Percentiles rank a stretch among this genome's conserved stretches.
phyloP scores from a whole-genome alignment of 1,140 invertebrate genomes.

The Trypoxylus dichotomus region DNA sequence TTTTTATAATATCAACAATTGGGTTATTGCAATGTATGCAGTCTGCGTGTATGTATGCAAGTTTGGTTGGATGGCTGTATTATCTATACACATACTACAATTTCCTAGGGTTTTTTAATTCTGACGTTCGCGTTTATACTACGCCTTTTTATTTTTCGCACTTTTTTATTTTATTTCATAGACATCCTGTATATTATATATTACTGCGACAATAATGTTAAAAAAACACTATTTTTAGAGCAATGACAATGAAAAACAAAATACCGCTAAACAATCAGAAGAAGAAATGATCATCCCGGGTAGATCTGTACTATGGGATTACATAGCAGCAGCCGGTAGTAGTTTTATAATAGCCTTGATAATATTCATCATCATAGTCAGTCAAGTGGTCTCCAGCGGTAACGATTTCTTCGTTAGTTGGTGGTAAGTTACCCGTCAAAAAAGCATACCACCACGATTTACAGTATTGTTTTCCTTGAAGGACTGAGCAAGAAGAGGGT shows the following conservation, averaged over 20 bases:
- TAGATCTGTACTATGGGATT: neutral
- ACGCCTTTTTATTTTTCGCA: too few relatives aligned
- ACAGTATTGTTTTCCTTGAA: neutral
- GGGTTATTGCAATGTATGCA: too few relatives aligned
- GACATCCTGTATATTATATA: too few relatives aligned
- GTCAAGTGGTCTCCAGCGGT: conserved; percentile 68
- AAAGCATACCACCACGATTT: neutral
- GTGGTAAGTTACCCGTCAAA: conserved; percentile 57
- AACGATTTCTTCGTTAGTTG: conserved; percentile 79
- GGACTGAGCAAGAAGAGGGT: conserved; percentile 26
- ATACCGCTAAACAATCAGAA: neutral
- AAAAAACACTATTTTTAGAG: neutral
- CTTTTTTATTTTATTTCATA: too few relatives aligned
- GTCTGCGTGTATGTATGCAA: too few relatives aligned
- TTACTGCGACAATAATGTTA: too few relatives aligned
- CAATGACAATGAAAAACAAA: neutral
- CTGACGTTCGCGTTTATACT: too few relatives aligned
- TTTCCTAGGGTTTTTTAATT: too few relatives aligned
- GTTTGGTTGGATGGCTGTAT: too few relatives aligned
- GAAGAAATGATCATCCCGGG: conserved; percentile 15
- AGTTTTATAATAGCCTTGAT: neutral
- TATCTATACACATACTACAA: too few relatives aligned
- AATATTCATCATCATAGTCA: conserved; percentile 37
- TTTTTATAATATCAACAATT: too few relatives aligned
- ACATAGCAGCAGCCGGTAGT: conserved; percentile 5